Conservation (phyloP, 2,888 invertebrate species). For the Amaurobius ferox region DNA sequence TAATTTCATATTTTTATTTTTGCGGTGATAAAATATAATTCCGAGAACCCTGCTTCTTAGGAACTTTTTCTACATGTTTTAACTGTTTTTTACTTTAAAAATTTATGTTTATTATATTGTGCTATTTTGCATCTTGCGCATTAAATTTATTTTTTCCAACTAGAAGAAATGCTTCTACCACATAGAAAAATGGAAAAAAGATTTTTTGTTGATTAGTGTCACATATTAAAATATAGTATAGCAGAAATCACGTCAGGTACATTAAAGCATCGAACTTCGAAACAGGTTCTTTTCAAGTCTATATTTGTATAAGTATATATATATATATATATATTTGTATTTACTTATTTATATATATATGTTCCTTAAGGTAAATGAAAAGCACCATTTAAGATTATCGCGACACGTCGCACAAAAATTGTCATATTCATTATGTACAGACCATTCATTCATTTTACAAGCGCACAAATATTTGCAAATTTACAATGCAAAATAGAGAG, state of each 20-base stretch:
- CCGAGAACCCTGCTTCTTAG: too few species aligned
- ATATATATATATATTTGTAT: slow-evolving; percentile 29
- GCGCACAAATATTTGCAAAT: neutral
- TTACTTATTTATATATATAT: slow-evolving; percentile 56
- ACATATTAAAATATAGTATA: slow-evolving; percentile 60
- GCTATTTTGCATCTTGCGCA: neutral
- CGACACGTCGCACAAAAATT: slow-evolving; percentile 46
- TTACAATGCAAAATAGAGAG: slow-evolving; percentile 4
- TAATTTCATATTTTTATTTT: too few species aligned
- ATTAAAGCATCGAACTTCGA: slow-evolving; percentile 28
- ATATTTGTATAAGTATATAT: slow-evolving; percentile 33
- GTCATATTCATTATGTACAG: neutral
- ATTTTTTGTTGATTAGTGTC: slow-evolving; percentile 4
- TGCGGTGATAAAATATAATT: too few species aligned
- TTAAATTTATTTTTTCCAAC: neutral
- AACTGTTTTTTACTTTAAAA: too few species aligned
- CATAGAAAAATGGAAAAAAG: slow-evolving; percentile 38
- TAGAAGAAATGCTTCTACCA: slow-evolving; percentile 6
- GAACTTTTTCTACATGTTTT: too few species aligned
- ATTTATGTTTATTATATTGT: too few species aligned
- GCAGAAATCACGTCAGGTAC: slow-evolving; percentile 58
- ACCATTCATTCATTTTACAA: neutral
- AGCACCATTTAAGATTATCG: slow-evolving; percentile 66
- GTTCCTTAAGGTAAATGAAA: slow-evolving; percentile 37
- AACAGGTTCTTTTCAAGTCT: slow-evolving; percentile 41